Evolutionary conservation across 2,888 invertebrate species (phyloP).

Genomic region (Leucania comma): DNA sequence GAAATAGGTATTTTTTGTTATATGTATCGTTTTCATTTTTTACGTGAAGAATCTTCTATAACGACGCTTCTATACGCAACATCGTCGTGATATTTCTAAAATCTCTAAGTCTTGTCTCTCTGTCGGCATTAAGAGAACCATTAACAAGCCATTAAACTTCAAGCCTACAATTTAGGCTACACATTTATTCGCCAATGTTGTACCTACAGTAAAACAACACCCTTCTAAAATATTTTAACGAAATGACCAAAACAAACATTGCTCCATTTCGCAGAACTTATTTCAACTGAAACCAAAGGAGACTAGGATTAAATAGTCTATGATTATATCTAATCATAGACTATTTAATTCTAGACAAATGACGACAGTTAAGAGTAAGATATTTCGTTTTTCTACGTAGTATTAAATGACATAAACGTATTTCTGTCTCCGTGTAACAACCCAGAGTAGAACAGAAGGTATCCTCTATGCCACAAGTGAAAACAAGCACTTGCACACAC

Average conservation of each 20-base stretch:
- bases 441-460: not conserved
- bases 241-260: not conserved
- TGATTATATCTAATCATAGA: too few relatives aligned
- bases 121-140: too few relatives aligned
- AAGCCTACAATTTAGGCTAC: too few relatives aligned
- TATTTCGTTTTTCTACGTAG: not conserved
- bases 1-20: too few relatives aligned
- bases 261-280: not conserved
- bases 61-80: too few relatives aligned
- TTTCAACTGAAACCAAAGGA: not conserved
- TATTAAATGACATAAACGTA: not conserved
- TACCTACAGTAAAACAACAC: not conserved
- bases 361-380: conserved; percentile 12
- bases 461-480: too few relatives aligned
- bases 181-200: not conserved
- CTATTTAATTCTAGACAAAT: too few relatives aligned
- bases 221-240: not conserved
- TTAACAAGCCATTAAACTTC: too few relatives aligned
- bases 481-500: not conserved
- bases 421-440: not conserved
- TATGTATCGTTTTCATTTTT: too few relatives aligned
- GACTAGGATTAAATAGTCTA: not conserved
- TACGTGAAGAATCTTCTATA: too few relatives aligned
- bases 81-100: too few relatives aligned
- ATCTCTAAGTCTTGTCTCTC: too few relatives aligned